Conservation (phyloP, 2,888 invertebrate species). For the Platyscelio sp. region DNA sequence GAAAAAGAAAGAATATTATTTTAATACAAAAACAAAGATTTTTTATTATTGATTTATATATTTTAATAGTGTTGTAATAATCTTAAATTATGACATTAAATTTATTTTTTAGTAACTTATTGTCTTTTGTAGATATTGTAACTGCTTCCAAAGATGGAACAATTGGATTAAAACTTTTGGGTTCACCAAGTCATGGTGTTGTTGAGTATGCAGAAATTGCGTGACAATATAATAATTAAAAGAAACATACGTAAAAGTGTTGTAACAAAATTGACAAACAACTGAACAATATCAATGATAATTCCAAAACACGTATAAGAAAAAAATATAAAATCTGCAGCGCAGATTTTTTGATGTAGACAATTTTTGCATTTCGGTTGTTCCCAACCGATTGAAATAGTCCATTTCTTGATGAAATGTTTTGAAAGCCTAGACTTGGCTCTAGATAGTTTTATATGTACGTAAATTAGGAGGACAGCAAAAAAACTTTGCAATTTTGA, state of each 20-base stretch:
- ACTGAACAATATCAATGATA: no score
- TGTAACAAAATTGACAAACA: no score
- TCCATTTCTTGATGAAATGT: constrained; percentile 28
- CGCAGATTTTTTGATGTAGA: constrained; percentile 2
- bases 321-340: constrained; percentile 3
- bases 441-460: no score
- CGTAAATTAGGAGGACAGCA: not conserved
- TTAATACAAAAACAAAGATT: no score
- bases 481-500: not conserved
- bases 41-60: no score
- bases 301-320: not conserved
- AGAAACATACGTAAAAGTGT: not conserved
- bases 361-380: not conserved
- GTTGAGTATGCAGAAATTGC: constrained; percentile 86
- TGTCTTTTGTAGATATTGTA: constrained; percentile 85
- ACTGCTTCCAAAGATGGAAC: constrained; percentile 86
- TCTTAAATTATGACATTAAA: no score
- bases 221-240: constrained; percentile 75
- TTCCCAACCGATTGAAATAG: not conserved
- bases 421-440: no score
- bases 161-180: constrained; percentile 85
- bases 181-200: constrained; percentile 86
- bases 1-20: no score
- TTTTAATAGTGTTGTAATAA: no score
- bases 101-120: no score